A percentile compares a stretch with the other conserved stretches of the same genome.
Conservation (phyloP, 2,113 vertebrate genomes). For the Hippocampus comes region DNA sequence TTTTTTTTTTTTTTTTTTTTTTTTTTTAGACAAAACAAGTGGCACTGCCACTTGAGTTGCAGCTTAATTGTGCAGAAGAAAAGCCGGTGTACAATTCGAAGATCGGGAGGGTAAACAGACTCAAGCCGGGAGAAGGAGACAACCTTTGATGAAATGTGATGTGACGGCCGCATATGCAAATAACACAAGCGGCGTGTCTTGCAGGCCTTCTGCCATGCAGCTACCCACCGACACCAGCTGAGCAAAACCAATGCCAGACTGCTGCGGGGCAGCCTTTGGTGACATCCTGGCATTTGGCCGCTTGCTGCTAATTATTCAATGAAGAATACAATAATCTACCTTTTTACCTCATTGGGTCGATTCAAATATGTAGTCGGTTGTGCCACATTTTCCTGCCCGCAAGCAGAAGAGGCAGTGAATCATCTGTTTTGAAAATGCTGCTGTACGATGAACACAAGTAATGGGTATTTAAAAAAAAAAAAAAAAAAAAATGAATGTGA, state of each 20-base stretch:
- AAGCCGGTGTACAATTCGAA: neutral
- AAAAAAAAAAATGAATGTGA: neutral
- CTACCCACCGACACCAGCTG: constrained; percentile 14
- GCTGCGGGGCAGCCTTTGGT: neutral
- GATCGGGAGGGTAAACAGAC: constrained; percentile 5
- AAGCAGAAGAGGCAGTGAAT: neutral
- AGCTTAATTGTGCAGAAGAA: neutral
- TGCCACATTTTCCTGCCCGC: neutral
- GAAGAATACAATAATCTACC: constrained; percentile 1
- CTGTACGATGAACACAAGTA: neutral
- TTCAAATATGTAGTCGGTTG: neutral
- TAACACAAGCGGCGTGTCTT: constrained; percentile 20
- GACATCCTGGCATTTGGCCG: neutral
- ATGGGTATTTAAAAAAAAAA: neutral
- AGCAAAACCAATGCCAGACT: constrained; percentile 11
- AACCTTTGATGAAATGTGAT: constrained; percentile 25
- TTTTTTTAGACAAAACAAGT: neutral
- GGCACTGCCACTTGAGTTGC: neutral
- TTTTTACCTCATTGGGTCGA: constrained; percentile 5
- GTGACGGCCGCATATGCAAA: constrained; percentile 37
- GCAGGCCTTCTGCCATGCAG: constrained; percentile 14
- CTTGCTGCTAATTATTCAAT: constrained; percentile 5
- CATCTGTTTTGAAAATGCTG: neutral
- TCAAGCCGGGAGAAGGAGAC: constrained; percentile 4
- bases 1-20: neutral